Evolutionary conservation across 1,140 invertebrate genomes (phyloP), one percentile per base, ranked within the genome.

Genomic region (Diachasma alloeum): DNA sequence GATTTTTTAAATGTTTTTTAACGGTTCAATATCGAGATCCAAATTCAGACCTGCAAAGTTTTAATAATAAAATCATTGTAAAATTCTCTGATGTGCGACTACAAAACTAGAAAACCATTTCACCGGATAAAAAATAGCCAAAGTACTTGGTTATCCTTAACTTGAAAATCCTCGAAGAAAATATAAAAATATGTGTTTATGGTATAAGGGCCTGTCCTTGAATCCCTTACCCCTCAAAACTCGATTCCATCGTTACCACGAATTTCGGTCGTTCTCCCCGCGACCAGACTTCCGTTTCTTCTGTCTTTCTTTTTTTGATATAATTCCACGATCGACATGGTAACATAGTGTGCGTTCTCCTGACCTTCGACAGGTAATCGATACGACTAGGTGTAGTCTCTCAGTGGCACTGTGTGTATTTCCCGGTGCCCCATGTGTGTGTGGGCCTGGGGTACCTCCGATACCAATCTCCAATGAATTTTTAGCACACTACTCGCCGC

Each of bases 261-360:
- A 59, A 59, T 59, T 59, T 26, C 24, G 59, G 59, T 63, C 6
- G 59, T 63, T 63, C 59, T 63, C 24, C 59, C 24, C 59, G 59
- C 59, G 59, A 63, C 59, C 59, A 63, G 22, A 26, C 59, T 63
- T 63, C 22, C 59, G 59, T 63, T 53, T 53, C n/a, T 53, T 53
- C 15, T 9, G 6, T 53, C n/a, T 19, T 53, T 26, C 4, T 26
- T 63, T 63, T 31, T 11, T 31, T 1, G 53, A 63, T 63, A 63
- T 63, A 63, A 63, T 63, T 63, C 24, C 5, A 63, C 24, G 24
- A 63, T 63, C 59, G 59, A 31, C 59, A 63, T 63, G 59, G 22
- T 63, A 63, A 63, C 59, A 26, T 26, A 26, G 59, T 63, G 59
- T 63, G 59, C 11, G 59, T 63, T 26, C 59, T 63, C 59, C 24